Conservation (phyloP, 2,888 invertebrate species). For the Hemistola chrysoprasaria region DNA sequence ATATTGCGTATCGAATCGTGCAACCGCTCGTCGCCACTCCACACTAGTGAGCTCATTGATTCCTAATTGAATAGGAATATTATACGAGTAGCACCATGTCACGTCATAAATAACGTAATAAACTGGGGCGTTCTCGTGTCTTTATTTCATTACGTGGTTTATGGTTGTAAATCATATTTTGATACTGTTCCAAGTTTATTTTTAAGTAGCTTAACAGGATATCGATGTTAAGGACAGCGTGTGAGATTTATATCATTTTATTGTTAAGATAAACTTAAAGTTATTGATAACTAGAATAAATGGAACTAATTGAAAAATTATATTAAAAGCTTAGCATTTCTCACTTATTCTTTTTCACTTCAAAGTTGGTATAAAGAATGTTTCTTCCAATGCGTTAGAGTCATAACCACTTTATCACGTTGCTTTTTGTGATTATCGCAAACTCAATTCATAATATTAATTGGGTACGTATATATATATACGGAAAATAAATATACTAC, state of each 20-base stretch:
- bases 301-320: too few relatives aligned
- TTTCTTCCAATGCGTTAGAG: too few relatives aligned
- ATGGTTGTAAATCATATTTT: constrained; percentile 54
- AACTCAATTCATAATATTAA: too few relatives aligned
- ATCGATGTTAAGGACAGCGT: constrained; percentile 8
- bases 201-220: constrained; percentile 1
- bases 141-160: constrained; percentile 39
- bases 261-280: constrained; percentile 5
- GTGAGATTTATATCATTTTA: constrained; percentile 16
- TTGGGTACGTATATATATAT: too few relatives aligned
- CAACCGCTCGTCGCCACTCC: constrained; percentile 61
- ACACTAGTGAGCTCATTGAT: constrained; percentile 53
- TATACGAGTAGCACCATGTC: constrained; percentile 48
- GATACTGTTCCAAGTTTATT: constrained; percentile 6
- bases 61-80: constrained; percentile 78
- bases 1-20: constrained; percentile 75
- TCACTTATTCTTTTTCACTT: too few relatives aligned
- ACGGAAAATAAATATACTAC: too few relatives aligned
- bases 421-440: too few relatives aligned
- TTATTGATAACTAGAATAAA: too few relatives aligned
- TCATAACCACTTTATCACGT: too few relatives aligned
- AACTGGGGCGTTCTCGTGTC: constrained; percentile 61
- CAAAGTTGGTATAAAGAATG: too few relatives aligned
- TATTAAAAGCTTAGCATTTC: too few relatives aligned
- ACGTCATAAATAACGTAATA: constrained; percentile 72